Percentiles rank a stretch among this genome's conserved stretches.
Conservation (phyloP, 2,113 vertebrate species). For the Python bivittatus region DNA sequence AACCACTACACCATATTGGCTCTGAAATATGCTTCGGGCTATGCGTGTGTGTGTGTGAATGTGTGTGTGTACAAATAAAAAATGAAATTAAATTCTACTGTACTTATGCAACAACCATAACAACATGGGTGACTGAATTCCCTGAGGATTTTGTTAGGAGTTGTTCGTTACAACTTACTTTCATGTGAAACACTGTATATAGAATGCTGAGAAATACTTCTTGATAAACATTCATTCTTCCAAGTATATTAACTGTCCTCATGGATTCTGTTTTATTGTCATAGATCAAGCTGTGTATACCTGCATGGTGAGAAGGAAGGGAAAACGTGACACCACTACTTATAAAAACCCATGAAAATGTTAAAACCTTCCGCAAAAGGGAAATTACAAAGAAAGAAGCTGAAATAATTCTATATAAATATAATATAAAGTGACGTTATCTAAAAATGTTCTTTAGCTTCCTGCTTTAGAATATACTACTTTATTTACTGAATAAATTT, state of each 20-base stretch:
- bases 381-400: background rate
- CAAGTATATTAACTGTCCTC: constrained; percentile 96
- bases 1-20: background rate
- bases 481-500: background rate
- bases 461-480: background rate
- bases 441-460: background rate
- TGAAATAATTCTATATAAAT: background rate
- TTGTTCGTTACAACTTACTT: constrained; percentile 78
- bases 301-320: constrained; percentile 75
- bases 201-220: constrained; percentile 92
- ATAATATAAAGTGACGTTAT: background rate
- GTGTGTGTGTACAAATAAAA: background rate
- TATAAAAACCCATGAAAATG: background rate
- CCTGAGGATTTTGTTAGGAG: background rate
- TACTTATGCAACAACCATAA: background rate
- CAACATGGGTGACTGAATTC: background rate
- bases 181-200: constrained; percentile 88
- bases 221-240: constrained; percentile 98
- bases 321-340: constrained; percentile 42
- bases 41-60: too few relatives aligned
- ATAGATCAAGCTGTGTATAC: constrained; percentile 88
- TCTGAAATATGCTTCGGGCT: background rate
- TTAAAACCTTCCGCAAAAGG: background rate
- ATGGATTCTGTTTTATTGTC: constrained; percentile 98
- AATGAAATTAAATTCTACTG: background rate